These are phyloP conservation scores for Hormaphis cornu DNA, from an alignment of 1,140 invertebrate species.

Conservation along the genomic window DNA sequence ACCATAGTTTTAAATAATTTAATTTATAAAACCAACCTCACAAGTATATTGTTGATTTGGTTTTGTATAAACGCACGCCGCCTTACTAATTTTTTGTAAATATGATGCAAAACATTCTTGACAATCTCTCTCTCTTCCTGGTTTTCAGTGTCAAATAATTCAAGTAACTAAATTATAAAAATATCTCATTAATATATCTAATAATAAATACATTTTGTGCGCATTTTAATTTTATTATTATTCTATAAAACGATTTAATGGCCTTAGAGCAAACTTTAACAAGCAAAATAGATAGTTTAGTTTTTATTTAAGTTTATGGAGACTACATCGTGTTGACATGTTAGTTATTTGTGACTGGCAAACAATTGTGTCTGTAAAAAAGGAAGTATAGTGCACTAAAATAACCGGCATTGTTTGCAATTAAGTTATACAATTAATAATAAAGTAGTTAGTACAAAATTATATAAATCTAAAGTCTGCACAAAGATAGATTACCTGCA, in stretches of 20 bases:
- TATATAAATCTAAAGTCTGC: not conserved
- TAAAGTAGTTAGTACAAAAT: too few species aligned
- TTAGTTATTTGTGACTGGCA: too few species aligned
- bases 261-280: too few species aligned
- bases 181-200: slow-evolving; percentile 43
- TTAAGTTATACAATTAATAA: too few species aligned
- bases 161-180: slow-evolving; percentile 64
- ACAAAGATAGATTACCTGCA: slow-evolving; percentile 62
- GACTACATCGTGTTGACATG: too few species aligned
- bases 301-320: too few species aligned
- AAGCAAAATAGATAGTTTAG: too few species aligned
- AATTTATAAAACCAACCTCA: slow-evolving; percentile 48
- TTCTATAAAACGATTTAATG: too few species aligned
- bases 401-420: too few species aligned
- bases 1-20: not conserved
- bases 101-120: slow-evolving; percentile 97
- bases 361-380: too few species aligned
- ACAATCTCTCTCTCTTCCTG: slow-evolving; percentile 97
- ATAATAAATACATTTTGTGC: not conserved
- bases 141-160: slow-evolving; percentile 98
- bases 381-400: too few species aligned
- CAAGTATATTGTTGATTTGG: slow-evolving; percentile 99
- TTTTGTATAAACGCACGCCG: slow-evolving; percentile 97
- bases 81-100: slow-evolving; percentile 98
- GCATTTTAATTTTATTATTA: not conserved